These are phyloP conservation scores for Metopia argyrocephala DNA, from an alignment of 2,888 invertebrate genomes.

Conservation along the genomic window DNA sequence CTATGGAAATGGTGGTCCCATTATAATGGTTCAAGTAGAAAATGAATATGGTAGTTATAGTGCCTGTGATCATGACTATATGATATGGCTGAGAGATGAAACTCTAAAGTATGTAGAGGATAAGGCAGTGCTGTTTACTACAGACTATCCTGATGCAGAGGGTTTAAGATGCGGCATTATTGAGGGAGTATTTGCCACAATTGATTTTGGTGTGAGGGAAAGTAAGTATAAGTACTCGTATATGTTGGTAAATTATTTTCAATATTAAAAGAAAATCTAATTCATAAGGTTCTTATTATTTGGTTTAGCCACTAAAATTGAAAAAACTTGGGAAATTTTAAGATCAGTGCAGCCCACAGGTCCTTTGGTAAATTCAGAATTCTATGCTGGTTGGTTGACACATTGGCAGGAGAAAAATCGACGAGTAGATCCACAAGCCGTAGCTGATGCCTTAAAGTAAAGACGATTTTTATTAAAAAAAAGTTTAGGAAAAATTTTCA, in stretches of 20 bases:
- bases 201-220: constrained; percentile 86
- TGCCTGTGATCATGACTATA: constrained; percentile 86
- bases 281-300: background rate
- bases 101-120: constrained; percentile 77
- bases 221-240: constrained; percentile 65
- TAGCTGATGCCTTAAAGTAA: constrained; percentile 35
- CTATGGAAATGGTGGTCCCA: constrained; percentile 87
- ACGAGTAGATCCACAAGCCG: constrained; percentile 31
- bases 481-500: background rate
- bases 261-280: background rate
- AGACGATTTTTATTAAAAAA: background rate
- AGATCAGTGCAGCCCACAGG: constrained; percentile 38
- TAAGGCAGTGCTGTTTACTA: constrained; percentile 86
- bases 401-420: constrained; percentile 39
- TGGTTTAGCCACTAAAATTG: constrained; percentile 12
- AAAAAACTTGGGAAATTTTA: background rate
- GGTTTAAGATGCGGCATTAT: constrained; percentile 83
- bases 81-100: constrained; percentile 83
- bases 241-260: background rate
- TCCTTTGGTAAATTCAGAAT: constrained; percentile 35
- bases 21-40: constrained; percentile 91
- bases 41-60: constrained; percentile 93
- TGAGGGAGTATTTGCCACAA: constrained; percentile 86
- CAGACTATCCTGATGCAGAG: constrained; percentile 83
- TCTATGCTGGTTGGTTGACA: constrained; percentile 40